phyloP scores from a whole-genome alignment of 2,113 vertebrate genomes.

The Heteronetta atricapilla region DNA sequence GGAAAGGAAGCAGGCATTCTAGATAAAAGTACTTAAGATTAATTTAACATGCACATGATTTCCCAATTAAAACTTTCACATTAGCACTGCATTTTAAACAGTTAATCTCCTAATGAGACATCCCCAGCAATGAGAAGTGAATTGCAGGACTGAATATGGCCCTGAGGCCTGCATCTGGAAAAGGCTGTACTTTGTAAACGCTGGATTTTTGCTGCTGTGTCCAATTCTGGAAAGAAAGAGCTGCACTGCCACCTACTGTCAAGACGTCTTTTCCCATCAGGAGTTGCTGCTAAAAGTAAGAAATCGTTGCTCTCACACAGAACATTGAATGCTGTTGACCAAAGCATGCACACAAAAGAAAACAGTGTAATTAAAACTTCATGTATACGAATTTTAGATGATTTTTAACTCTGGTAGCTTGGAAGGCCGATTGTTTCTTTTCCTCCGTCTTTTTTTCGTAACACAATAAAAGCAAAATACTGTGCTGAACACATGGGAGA shows the following conservation, averaged over 20 bases:
- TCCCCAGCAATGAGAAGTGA: conserved; percentile 68
- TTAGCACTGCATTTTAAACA: conserved; percentile 75
- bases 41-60: conserved; percentile 76
- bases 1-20: conserved; percentile 52
- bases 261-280: background rate
- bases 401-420: background rate
- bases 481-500: background rate
- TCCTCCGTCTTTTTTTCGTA: background rate
- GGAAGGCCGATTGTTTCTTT: background rate
- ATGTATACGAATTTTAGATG: fast-evolving
- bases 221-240: conserved; percentile 34
- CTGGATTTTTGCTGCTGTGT: background rate
- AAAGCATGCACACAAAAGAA: background rate
- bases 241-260: conserved; percentile 81
- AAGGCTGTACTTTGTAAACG: conserved; percentile 23
- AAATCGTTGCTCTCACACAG: background rate
- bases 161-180: conserved; percentile 71
- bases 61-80: conserved; percentile 78
- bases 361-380: background rate
- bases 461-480: background rate
- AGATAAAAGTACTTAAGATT: conserved; percentile 76
- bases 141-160: conserved; percentile 63
- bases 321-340: background rate
- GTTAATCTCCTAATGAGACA: conserved; percentile 77
- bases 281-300: background rate